Evolutionary conservation across 2,113 vertebrate genomes (phyloP), one percentile per base, ranked within the genome.

Genomic region (Chaenocephalus aceratus): DNA sequence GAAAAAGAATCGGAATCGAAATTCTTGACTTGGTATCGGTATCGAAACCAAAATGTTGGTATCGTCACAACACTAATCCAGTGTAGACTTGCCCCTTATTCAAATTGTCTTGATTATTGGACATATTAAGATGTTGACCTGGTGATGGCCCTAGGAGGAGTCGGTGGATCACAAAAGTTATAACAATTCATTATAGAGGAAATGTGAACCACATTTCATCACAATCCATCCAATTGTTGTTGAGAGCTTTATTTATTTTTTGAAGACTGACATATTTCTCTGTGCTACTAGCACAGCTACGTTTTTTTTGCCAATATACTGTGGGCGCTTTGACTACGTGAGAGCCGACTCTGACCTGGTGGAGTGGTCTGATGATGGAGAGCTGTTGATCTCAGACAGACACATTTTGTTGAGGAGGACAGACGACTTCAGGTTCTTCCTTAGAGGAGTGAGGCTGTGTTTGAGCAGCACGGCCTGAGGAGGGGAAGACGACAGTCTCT

Each of bases 401-500:
- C 58, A 61, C 70, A 62, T 0, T 5, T 71, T 80, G 14, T 18
- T 63, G 13, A 88, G 49, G 51, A 58, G 34, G 13, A 89, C 12
- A 13, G 75, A 2, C 1, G 74, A 63, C 69, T 67, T 81, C 36
- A 87, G 53, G 46, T 14, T 4, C 57, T 12, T 75, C 21, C 44
- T 75, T 34, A 79, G 60, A 1, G 93, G 93, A 34, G 77, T 89
- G 52, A 93, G 87, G 15, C 83, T 70, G 60, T 75, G 51, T 54
- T 56, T n/a, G 15, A 82, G 49, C 45, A 54, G 26, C 11, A 81
- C 80, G n/a, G 75, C 11, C 80, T 82, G 95, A 1, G 92, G 79
- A 11, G 95, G 95, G 0, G 95, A 96, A 2, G 91, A 62, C 0
- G 89, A 78, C 46, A 88, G 46, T 3, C 90, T 90, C 44, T 89